These are phyloP conservation scores for Cryptoprocta ferox DNA, from an alignment of 2,797 vertebrate genomes.

Conservation along the genomic window DNA sequence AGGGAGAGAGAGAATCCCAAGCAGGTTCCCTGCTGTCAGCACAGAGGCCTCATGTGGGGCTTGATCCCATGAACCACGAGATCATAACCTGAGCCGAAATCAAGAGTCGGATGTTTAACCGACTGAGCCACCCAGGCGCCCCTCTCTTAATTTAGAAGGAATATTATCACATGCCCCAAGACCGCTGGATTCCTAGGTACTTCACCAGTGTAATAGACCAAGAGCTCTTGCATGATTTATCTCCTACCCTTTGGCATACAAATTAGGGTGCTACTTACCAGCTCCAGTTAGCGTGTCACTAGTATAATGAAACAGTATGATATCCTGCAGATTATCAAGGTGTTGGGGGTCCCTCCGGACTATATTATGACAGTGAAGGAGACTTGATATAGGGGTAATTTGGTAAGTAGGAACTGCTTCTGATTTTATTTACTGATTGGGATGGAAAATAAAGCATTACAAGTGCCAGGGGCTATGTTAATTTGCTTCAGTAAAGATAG, in stretches of 20 bases:
- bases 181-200: neutral
- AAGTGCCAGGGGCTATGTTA: neutral
- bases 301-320: neutral
- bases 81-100: too few species aligned
- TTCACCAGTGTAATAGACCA: neutral
- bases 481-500: neutral
- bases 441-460: neutral
- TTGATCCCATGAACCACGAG: too few species aligned
- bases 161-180: neutral
- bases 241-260: neutral
- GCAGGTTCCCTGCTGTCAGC: too few species aligned
- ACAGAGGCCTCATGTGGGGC: too few species aligned
- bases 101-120: too few species aligned
- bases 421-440: neutral
- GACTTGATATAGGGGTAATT: neutral
- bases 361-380: neutral
- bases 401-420: neutral
- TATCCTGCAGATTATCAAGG: neutral
- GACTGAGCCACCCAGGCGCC: too few species aligned
- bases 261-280: neutral
- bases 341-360: neutral
- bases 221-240: neutral
- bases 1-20: too few species aligned
- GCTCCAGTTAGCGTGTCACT: neutral
- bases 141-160: neutral